These are phyloP conservation scores for Petrophora chlorosata DNA, from an alignment of 2,888 invertebrate species.

Conservation along the genomic window DNA sequence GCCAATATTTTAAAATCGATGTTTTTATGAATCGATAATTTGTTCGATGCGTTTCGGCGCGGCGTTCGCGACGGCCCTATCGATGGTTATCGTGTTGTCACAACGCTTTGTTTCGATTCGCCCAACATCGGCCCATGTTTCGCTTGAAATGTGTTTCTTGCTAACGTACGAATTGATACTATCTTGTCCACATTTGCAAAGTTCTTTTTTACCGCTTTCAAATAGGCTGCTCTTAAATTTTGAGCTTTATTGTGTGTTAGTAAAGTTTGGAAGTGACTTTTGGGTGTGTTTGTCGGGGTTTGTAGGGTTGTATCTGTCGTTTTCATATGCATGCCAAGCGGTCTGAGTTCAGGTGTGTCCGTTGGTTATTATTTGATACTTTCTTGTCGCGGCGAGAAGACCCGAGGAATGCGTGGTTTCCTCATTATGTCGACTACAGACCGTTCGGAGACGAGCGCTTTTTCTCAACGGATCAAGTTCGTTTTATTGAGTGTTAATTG, in stretches of 20 bases:
- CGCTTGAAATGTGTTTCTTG: conserved; percentile 83
- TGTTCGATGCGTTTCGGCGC: conserved; percentile 80
- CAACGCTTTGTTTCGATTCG: conserved; percentile 82
- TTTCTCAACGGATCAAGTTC: conserved; percentile 41
- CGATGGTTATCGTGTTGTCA: conserved; percentile 79
- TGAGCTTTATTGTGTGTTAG: conserved; percentile 40
- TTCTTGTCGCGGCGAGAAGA: conserved; percentile 67
- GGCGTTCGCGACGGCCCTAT: conserved; percentile 73
- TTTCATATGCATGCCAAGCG: conserved; percentile 76
- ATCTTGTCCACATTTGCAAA: conserved; percentile 66
- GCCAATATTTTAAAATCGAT: conserved; percentile 81
- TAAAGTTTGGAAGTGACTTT: conserved; percentile 38
- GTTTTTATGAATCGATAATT: conserved; percentile 84
- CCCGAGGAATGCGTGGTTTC: conserved; percentile 55
- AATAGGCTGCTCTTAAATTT: conserved; percentile 40
- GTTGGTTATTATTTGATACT: conserved; percentile 81
- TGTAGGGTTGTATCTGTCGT: conserved; percentile 58
- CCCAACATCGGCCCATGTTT: conserved; percentile 76
- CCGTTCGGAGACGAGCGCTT: conserved; percentile 44
- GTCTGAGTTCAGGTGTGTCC: conserved; percentile 77
- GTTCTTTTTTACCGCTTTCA: conserved; percentile 48
- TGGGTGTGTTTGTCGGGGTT: conserved; percentile 33
- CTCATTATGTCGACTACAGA: conserved; percentile 54
- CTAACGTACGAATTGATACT: conserved; percentile 78
- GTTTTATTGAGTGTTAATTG: conserved; percentile 52